Conservation (phyloP, 2,797 vertebrate species). For the Sorex maritimensis region DNA sequence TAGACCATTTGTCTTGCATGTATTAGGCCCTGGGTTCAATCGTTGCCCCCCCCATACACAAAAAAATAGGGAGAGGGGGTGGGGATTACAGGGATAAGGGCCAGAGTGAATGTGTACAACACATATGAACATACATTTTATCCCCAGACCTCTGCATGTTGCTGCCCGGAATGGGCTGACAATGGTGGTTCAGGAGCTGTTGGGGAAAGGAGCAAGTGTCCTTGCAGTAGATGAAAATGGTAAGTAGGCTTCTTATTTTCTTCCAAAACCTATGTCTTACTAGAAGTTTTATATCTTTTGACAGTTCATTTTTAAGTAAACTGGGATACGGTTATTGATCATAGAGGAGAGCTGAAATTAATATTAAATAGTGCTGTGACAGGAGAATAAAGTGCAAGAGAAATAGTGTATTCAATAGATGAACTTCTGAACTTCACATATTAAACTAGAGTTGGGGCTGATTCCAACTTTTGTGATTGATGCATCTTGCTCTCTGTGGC, state of each 20-base stretch:
- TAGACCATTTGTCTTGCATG: too few relatives aligned
- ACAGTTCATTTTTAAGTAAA: constrained; percentile 41
- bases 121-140: constrained; percentile 40
- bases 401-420: constrained; percentile 22
- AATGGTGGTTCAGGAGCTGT: constrained; percentile 98
- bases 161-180: constrained; percentile 98
- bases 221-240: constrained; percentile 99
- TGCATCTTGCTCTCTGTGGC: too few relatives aligned
- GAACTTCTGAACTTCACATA: neutral
- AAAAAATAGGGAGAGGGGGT: too few relatives aligned
- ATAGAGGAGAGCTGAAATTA: constrained; percentile 27
- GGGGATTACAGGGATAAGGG: too few relatives aligned
- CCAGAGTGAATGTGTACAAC: neutral
- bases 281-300: constrained; percentile 7
- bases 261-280: constrained; percentile 5
- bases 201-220: constrained; percentile 98
- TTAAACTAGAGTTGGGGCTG: constrained; percentile 12
- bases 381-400: constrained; percentile 19
- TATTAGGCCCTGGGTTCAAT: too few relatives aligned
- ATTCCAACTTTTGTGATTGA: too few relatives aligned
- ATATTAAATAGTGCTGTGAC: constrained; percentile 13
- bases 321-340: neutral
- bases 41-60: too few relatives aligned
- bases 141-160: constrained; percentile 96
- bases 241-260: constrained; percentile 89